phyloP scores from a whole-genome alignment of 2,113 vertebrate species.

The Sander vitreus region DNA sequence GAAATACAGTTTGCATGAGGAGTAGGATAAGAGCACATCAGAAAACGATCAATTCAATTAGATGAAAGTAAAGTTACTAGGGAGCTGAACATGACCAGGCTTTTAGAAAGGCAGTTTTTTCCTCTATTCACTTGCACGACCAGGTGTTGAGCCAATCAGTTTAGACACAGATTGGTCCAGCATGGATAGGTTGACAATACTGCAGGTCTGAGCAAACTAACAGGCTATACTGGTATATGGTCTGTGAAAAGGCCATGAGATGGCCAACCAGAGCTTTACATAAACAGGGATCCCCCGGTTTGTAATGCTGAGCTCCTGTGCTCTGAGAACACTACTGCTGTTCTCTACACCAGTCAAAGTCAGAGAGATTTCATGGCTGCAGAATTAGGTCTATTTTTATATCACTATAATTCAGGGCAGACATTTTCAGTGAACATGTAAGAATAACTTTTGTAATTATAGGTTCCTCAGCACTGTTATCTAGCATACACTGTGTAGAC shows the following conservation, averaged over 20 bases:
- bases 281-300: neutral
- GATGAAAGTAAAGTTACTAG: neutral
- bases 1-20: neutral
- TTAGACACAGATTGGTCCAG: neutral
- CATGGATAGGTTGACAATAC: neutral
- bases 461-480: neutral
- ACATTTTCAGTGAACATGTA: neutral
- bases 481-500: neutral
- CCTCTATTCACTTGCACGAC: neutral
- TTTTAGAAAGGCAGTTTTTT: neutral
- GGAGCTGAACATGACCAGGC: neutral
- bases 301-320: slow-evolving; percentile 13
- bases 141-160: neutral
- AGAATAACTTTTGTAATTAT: slow-evolving; percentile 27
- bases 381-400: slow-evolving; percentile 2
- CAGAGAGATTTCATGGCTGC: neutral
- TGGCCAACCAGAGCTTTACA: slow-evolving; percentile 4
- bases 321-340: neutral
- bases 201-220: slow-evolving; percentile 5
- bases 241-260: neutral
- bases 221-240: neutral
- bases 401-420: slow-evolving; percentile 3
- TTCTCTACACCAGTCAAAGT: neutral
- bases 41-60: neutral
- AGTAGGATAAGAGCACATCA: neutral